phyloP scores from a whole-genome alignment of 2,888 invertebrate species.

The Phengaris arion region DNA sequence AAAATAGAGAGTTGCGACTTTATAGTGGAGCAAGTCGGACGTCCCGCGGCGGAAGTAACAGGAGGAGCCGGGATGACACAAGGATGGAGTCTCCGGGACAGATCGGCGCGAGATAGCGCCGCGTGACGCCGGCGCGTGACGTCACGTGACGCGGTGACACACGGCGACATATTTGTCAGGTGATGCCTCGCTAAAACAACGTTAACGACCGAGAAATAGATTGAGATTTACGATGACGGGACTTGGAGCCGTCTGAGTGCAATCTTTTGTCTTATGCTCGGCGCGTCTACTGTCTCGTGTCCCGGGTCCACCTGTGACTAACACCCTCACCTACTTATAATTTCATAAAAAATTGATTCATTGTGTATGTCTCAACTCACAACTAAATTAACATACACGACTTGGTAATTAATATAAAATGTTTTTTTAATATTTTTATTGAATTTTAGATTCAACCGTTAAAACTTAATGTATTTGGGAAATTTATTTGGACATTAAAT shows the following conservation, averaged over 20 bases:
- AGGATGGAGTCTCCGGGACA: neutral
- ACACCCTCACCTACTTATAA: neutral
- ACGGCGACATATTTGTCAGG: slow-evolving; percentile 11
- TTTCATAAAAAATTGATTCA: neutral
- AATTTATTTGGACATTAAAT: slow-evolving; percentile 5
- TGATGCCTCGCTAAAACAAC: neutral
- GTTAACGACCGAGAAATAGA: neutral
- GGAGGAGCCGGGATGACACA: neutral
- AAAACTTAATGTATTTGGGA: slow-evolving; percentile 1
- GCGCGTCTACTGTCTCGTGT: neutral
- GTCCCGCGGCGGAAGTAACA: neutral
- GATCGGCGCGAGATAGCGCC: slow-evolving; percentile 17
- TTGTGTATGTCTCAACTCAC: neutral
- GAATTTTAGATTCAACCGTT: slow-evolving; percentile 9
- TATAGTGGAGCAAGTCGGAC: neutral
- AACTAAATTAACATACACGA: neutral
- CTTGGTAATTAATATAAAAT: slow-evolving; percentile 2
- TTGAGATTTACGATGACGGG: neutral
- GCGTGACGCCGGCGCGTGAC: slow-evolving; percentile 19
- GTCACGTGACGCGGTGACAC: neutral
- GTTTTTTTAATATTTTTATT: neutral
- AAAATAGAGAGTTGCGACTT: no score
- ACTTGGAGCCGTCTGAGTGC: neutral
- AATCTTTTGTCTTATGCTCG: neutral
- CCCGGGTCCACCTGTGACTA: neutral